These are phyloP conservation scores for Xenops minutus DNA, from an alignment of 2,797 vertebrate species.

Conservation along the genomic window DNA sequence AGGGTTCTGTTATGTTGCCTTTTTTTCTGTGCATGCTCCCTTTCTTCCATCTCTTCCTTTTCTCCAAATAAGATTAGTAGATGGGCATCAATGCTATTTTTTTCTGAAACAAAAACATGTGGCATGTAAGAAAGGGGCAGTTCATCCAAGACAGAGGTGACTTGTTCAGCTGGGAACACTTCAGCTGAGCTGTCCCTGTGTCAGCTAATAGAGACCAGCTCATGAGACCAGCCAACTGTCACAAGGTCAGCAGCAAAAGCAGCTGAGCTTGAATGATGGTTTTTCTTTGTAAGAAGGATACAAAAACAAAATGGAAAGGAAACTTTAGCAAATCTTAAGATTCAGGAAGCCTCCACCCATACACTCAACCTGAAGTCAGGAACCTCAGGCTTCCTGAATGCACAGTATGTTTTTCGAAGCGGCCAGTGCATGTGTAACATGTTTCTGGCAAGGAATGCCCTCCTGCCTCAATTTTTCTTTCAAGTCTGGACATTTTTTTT, in stretches of 20 bases:
- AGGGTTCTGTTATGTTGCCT: background rate
- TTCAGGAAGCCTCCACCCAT: conserved; percentile 76
- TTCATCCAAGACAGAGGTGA: background rate
- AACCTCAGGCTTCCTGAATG: conserved; percentile 66
- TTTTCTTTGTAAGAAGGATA: conserved; percentile 68
- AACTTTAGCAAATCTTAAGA: conserved; percentile 70
- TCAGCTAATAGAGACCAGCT: background rate
- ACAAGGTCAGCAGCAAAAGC: conserved; percentile 27
- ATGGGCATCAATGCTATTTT: background rate
- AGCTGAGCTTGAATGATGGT: conserved; percentile 8
- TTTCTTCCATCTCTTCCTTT: background rate
- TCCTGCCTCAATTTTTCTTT: conserved; percentile 22
- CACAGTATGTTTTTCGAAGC: conserved; percentile 24
- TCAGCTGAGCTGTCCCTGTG: background rate
- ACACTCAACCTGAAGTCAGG: conserved; percentile 71
- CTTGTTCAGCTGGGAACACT: conserved; percentile 8
- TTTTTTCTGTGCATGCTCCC: background rate
- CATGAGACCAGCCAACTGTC: background rate
- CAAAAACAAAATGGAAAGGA: conserved; percentile 73
- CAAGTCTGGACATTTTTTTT: conserved; percentile 8
- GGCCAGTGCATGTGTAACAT: background rate
- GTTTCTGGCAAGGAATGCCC: conserved; percentile 39
- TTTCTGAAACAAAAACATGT: background rate
- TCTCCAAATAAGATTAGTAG: background rate
- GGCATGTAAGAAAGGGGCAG: background rate